phyloP scores from a whole-genome alignment of 2,113 vertebrate species.

The Aegypius monachus region DNA sequence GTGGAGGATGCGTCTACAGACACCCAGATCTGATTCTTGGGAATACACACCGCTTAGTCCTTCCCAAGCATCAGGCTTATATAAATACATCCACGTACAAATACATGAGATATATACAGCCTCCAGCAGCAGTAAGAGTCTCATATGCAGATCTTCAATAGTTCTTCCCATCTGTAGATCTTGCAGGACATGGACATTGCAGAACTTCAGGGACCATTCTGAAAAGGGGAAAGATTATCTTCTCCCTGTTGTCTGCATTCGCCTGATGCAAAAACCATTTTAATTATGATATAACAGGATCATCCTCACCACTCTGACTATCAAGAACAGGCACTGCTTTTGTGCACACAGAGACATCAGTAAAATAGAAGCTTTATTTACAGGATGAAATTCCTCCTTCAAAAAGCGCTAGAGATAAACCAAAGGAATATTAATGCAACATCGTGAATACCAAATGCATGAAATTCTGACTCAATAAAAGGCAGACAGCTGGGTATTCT shows the following conservation, averaged over 20 bases:
- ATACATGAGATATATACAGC: neutral
- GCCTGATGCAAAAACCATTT: neutral
- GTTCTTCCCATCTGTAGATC: neutral
- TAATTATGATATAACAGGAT: neutral
- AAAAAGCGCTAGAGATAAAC: constrained; percentile 8
- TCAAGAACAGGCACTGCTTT: neutral
- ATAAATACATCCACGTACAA: neutral
- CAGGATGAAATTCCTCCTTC: neutral
- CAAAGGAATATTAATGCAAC: constrained; percentile 10
- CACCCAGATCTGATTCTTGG: neutral
- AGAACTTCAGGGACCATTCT: neutral
- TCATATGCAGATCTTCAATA: neutral
- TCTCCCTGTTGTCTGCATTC: neutral
- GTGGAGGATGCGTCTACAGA: neutral
- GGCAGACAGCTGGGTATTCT: constrained; percentile 34
- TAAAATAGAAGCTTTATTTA: neutral
- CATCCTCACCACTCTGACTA: neutral
- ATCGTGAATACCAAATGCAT: neutral
- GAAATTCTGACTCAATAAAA: constrained; percentile 44
- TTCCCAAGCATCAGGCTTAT: neutral
- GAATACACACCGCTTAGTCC: neutral
- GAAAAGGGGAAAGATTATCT: neutral
- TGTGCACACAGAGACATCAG: neutral
- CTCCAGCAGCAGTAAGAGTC: neutral
- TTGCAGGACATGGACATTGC: neutral